These are phyloP conservation scores for Uloborus diversus DNA, from an alignment of 1,140 invertebrate species.

Conservation along the genomic window DNA sequence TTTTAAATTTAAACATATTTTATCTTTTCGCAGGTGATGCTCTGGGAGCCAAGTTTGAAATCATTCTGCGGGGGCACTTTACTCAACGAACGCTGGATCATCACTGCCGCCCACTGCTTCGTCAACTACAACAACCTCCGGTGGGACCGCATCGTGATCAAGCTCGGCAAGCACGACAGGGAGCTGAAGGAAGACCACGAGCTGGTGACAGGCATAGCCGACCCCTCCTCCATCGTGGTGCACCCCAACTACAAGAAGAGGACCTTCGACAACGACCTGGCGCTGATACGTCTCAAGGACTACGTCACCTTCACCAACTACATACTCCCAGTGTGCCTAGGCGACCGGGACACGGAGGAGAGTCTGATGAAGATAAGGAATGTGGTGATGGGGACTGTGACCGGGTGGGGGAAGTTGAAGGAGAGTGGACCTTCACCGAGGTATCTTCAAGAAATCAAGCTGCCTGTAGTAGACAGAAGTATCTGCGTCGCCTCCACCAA, in stretches of 20 bases:
- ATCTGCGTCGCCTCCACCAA: constrained; percentile 58
- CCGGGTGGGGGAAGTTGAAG: constrained; percentile 62
- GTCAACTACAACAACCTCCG: constrained; percentile 19
- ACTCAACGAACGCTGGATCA: constrained; percentile 60
- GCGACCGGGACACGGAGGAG: constrained; percentile 23
- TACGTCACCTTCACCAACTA: constrained; percentile 58
- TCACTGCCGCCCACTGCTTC: constrained; percentile 61
- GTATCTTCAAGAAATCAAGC: constrained; percentile 59
- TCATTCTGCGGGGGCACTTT: constrained; percentile 61
- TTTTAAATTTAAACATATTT: too few species aligned
- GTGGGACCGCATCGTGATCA: constrained; percentile 47
- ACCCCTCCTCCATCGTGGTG: constrained; percentile 16
- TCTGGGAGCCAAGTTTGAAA: constrained; percentile 59
- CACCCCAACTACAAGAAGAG: constrained; percentile 69
- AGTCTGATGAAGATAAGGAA: not conserved
- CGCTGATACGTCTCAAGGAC: constrained; percentile 68
- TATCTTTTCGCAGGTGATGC: constrained; percentile 55
- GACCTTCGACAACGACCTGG: constrained; percentile 79
- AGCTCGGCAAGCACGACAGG: constrained; percentile 55
- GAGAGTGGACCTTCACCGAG: constrained; percentile 59
- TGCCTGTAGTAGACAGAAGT: constrained; percentile 60
- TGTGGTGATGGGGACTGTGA: constrained; percentile 58
- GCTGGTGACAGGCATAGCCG: constrained; percentile 45
- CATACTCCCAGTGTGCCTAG: constrained; percentile 61
- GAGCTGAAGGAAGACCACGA: constrained; percentile 40